phyloP scores from a whole-genome alignment of 2,797 vertebrate species.

The Microctenopoma steveboyesi region DNA sequence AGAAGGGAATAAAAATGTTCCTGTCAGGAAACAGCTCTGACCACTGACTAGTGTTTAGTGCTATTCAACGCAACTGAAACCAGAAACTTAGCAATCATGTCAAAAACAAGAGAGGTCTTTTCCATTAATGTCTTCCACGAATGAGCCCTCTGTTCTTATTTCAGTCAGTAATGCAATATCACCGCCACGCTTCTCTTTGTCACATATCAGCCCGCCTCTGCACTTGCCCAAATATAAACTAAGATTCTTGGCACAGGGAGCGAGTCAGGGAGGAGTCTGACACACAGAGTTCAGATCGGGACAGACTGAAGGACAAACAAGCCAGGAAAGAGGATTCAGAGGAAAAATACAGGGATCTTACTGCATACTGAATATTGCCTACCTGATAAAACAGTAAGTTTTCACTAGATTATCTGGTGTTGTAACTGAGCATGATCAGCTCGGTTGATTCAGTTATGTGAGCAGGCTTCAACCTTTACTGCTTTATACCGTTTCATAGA shows the following conservation, averaged over 20 bases:
- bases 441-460: conserved; percentile 4
- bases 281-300: conserved; percentile 64
- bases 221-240: conserved; percentile 85
- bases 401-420: background rate
- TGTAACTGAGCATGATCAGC: background rate
- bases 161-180: background rate
- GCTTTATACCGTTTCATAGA: background rate
- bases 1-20: background rate
- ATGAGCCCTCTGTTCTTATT: conserved; percentile 1
- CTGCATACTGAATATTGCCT: conserved; percentile 8
- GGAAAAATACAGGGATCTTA: conserved; percentile 17
- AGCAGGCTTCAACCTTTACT: conserved; percentile 13
- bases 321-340: conserved; percentile 28
- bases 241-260: conserved; percentile 71
- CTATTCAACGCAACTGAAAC: background rate
- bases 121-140: background rate
- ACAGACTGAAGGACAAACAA: conserved; percentile 84
- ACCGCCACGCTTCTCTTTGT: conserved; percentile 5
- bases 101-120: background rate
- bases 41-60: background rate
- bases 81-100: background rate
- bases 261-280: conserved; percentile 77
- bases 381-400: conserved; percentile 60
- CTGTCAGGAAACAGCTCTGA: background rate
- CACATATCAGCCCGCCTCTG: conserved; percentile 45